A percentile compares a stretch with the other conserved stretches of the same genome.
phyloP scores from a whole-genome alignment of 2,888 invertebrate species.

The Drepana falcataria region DNA sequence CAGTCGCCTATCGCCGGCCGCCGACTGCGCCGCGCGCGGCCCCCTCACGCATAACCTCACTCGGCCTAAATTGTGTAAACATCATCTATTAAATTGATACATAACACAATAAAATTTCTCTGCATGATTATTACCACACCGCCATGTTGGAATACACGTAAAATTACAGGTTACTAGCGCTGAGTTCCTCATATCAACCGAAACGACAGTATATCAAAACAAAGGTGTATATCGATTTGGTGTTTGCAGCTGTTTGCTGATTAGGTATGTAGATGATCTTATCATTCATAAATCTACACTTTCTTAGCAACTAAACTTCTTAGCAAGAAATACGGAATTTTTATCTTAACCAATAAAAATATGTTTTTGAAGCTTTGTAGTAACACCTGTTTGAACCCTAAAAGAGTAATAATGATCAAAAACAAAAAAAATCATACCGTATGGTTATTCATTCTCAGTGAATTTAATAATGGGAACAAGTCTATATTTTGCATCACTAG shows the following conservation, averaged over 20 bases:
- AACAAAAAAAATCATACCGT: too few species aligned
- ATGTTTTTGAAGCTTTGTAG: too few species aligned
- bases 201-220: conserved; percentile 49
- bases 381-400: too few species aligned
- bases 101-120: conserved; percentile 11
- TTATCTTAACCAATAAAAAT: too few species aligned
- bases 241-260: conserved; percentile 43
- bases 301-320: too few species aligned
- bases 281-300: not conserved
- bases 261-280: conserved; percentile 23
- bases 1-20: conserved; percentile 63
- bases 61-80: conserved; percentile 35
- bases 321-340: too few species aligned
- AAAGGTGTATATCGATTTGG: conserved; percentile 65
- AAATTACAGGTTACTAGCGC: conserved; percentile 16
- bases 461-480: too few species aligned
- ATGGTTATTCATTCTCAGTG: too few species aligned
- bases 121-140: conserved; percentile 9
- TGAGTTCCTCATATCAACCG: conserved; percentile 31
- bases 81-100: conserved; percentile 11
- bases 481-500: not conserved
- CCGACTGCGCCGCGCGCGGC: conserved; percentile 62
- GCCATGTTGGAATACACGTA: conserved; percentile 14
- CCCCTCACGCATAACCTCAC: conserved; percentile 58
- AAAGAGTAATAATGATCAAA: too few species aligned